phyloP scores from a whole-genome alignment of 1,140 invertebrate species.

The Alviniconcha marisindica region DNA sequence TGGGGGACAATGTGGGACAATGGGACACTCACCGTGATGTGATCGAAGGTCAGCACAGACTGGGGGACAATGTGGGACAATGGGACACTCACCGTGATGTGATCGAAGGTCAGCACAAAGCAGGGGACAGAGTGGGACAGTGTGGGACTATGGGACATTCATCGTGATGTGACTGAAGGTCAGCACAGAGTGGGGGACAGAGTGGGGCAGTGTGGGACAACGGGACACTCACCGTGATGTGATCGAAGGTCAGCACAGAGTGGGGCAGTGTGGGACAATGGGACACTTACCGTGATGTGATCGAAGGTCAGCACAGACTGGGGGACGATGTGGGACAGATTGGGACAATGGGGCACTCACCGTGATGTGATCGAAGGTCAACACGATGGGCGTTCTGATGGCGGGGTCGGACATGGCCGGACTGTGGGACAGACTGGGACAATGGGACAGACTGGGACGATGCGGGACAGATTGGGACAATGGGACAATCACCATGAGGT shows the following conservation, averaged over 20 bases:
- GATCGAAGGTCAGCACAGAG: too few relatives aligned
- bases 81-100: background rate
- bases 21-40: conserved; percentile 16
- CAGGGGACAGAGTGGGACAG: too few relatives aligned
- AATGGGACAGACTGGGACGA: background rate
- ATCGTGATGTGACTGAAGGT: conserved; percentile 12
- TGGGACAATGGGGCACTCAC: too few relatives aligned
- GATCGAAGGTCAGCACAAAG: too few relatives aligned
- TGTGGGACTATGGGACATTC: too few relatives aligned
- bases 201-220: background rate
- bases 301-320: conserved; percentile 6
- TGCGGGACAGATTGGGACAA: background rate
- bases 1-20: too few relatives aligned
- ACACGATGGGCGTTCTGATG: background rate
- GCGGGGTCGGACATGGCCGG: background rate
- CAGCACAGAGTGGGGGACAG: background rate
- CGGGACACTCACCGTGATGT: background rate
- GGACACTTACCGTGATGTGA: conserved; percentile 13
- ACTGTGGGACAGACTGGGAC: too few relatives aligned
- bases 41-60: background rate
- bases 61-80: background rate
- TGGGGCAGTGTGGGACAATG: too few relatives aligned
- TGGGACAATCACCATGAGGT: background rate
- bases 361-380: conserved; percentile 5
- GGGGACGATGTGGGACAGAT: too few relatives aligned